Percentiles rank a stretch among this genome's conserved stretches.
phyloP scores from a whole-genome alignment of 1,140 invertebrate species.

The Drepana arcuata region DNA sequence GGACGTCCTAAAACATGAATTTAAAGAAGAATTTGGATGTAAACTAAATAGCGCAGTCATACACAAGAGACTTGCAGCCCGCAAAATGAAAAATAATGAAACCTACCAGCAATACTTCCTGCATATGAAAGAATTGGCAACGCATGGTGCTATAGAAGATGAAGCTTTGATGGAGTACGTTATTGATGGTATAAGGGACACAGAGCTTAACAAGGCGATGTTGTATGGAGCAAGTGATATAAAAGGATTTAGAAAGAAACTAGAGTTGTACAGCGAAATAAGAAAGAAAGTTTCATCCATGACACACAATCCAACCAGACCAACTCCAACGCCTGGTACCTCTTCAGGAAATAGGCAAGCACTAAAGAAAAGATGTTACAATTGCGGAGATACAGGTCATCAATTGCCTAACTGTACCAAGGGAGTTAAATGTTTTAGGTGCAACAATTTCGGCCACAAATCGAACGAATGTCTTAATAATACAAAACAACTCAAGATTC shows the following conservation, averaged over 20 bases:
- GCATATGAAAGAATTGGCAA: constrained; percentile 22
- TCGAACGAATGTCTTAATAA: constrained; percentile 9
- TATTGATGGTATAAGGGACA: constrained; percentile 39
- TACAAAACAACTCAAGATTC: constrained; percentile 9
- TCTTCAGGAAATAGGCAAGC: not conserved
- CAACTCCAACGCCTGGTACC: not conserved
- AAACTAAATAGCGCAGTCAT: constrained; percentile 11
- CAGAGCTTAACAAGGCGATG: constrained; percentile 28
- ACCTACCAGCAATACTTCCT: constrained; percentile 19
- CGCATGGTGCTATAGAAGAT: constrained; percentile 29
- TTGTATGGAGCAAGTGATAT: constrained; percentile 35
- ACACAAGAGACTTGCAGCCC: constrained; percentile 8
- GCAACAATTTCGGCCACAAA: constrained; percentile 17
- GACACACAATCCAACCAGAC: constrained; percentile 2
- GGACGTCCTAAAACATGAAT: constrained; percentile 3
- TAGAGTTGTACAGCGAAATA: constrained; percentile 21
- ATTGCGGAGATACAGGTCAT: constrained; percentile 16
- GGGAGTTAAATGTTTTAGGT: constrained; percentile 24
- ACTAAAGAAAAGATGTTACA: constrained; percentile 12
- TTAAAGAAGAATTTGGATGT: constrained; percentile 16
- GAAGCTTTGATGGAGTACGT: constrained; percentile 33
- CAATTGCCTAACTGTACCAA: constrained; percentile 9
- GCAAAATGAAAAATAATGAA: constrained; percentile 15
- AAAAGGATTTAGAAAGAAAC: constrained; percentile 26
- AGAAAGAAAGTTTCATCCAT: no score